Evolutionary conservation across 2,113 vertebrate genomes (phyloP).

Genomic region (Thinocorus orbignyianus): DNA sequence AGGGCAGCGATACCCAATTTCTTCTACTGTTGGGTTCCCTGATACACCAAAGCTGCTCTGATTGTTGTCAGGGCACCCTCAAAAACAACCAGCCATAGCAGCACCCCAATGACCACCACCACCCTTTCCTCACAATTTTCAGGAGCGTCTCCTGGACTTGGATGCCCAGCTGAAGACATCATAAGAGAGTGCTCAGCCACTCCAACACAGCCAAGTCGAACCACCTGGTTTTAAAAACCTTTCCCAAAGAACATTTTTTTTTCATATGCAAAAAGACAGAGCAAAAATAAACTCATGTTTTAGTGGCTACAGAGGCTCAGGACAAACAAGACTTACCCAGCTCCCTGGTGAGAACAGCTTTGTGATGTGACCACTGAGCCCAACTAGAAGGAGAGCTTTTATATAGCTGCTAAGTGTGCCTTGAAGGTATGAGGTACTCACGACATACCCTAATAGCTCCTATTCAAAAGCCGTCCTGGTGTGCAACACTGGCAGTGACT

Average conservation of each 20-base stretch:
- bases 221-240: rapidly evolving
- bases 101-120: not conserved
- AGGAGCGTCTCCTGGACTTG: not conserved
- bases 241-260: not conserved
- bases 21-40: not conserved
- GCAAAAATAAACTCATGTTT: not conserved
- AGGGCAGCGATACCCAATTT: not conserved
- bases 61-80: not conserved
- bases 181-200: rapidly evolving
- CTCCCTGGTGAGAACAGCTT: not conserved
- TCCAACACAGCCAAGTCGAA: too few species aligned
- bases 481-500: not conserved
- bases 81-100: not conserved
- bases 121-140: too few species aligned
- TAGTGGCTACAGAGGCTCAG: not conserved
- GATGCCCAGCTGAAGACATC: too few species aligned
- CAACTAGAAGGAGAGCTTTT: not conserved
- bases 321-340: conserved; percentile 1
- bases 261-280: not conserved
- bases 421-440: not conserved
- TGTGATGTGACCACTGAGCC: not conserved
- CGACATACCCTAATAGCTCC: not conserved
- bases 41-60: not conserved
- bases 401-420: not conserved
- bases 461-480: not conserved